phyloP scores from a whole-genome alignment of 2,797 vertebrate genomes.

The Acrossocheilus fasciatus region DNA sequence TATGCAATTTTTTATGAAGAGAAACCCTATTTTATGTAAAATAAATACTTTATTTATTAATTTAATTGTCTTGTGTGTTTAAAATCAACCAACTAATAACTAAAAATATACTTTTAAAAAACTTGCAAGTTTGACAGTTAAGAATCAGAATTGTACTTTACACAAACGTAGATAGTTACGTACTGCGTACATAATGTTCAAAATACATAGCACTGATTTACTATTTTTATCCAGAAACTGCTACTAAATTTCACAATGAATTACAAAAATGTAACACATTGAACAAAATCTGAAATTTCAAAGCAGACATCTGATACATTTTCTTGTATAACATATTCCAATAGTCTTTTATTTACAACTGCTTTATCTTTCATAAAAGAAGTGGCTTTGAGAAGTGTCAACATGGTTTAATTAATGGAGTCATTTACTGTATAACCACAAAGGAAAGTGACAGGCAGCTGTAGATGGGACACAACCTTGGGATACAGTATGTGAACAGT shows the following conservation, averaged over 20 bases:
- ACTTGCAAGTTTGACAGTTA: not conserved
- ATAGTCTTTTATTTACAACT: not conserved
- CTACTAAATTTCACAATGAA: not conserved
- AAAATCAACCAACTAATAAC: not conserved
- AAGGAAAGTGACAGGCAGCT: constrained; percentile 49
- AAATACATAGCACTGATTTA: not conserved
- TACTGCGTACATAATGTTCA: not conserved
- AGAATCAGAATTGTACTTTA: not conserved
- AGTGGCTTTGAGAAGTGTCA: constrained; percentile 52
- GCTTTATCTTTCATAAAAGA: constrained; percentile 51
- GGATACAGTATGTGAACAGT: constrained; percentile 44
- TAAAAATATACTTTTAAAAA: not conserved
- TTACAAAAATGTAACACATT: not conserved
- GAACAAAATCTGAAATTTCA: not conserved
- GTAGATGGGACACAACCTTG: constrained; percentile 48
- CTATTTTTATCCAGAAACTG: not conserved
- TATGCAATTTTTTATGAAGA: constrained; percentile 75
- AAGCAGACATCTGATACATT: not conserved
- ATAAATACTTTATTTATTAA: constrained; percentile 67
- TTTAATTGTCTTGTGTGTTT: constrained; percentile 29
- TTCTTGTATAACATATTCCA: not conserved
- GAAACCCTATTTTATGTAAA: constrained; percentile 76
- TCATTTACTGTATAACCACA: constrained; percentile 52
- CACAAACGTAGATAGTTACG: not conserved
- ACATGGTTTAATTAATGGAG: constrained; percentile 57